Evolutionary conservation across 2,113 vertebrate species (phyloP), one percentile per base, ranked within the genome.

Genomic region (Murina feae): DNA sequence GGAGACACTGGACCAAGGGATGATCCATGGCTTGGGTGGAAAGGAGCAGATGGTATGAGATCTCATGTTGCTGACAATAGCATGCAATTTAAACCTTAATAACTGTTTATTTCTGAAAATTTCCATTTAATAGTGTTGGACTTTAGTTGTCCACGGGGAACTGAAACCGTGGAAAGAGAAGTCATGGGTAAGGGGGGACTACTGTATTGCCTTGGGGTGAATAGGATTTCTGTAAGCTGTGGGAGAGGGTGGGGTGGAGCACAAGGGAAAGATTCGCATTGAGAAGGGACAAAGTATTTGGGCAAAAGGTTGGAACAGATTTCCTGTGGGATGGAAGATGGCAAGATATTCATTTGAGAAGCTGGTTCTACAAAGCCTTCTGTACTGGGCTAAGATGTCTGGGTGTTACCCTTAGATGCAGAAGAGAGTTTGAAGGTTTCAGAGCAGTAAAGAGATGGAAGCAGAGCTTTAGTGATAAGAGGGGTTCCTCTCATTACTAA

Each of bases 291-390:
- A 53, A 82, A 39, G 82, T 92, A 82, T 93, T 72, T 92, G 91
- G 94, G 91, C 89, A 58, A 87, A 93, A 97, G 85, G 72, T 90
- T 93, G 72, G 71, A 58, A 42, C 55, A 49, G 71, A 90, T 81
- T 81, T 94, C 86, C 86, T 66, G 74, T 65, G 81, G 32, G 20
- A 82, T 18, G 28, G 37, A 79, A 66, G 16, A 17, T 30, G 47
- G 44, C 35, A 30, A 2, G 13, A 32, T 9, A 16, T n/a, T 17
- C 1, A 16, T n/a, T 17, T 1, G 5, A 32, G 75, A 79, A 83
- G 42, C 76, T 3, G 0, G 7, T 7, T 39, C 9, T 44, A 20
- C 72, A 76, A 72, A 82, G 53, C n/a, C 42, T 63, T 18, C 12
- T 28, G 9, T 13, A 28, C 39, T 12, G 35, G 51, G 44, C 25